Evolutionary conservation across 2,888 invertebrate species (phyloP).

Genomic region (Parnassius apollo): DNA sequence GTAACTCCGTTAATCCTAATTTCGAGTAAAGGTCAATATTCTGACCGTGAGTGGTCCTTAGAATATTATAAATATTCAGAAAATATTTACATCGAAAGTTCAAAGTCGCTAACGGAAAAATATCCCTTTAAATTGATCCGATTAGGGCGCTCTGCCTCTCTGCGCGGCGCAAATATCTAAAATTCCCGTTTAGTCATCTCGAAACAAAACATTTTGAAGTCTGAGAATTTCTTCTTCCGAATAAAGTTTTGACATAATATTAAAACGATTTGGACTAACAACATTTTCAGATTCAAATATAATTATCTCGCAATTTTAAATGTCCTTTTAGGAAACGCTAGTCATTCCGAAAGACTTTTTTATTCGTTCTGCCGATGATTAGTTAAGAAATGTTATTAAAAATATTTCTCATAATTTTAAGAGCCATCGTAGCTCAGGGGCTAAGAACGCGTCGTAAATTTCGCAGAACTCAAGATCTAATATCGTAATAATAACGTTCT

Average conservation of each 20-base stretch:
- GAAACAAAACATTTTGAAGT: slow-evolving; percentile 25
- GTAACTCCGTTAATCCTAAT: neutral
- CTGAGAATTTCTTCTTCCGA: slow-evolving; percentile 25
- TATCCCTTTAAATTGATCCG: slow-evolving; percentile 10
- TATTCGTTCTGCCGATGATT: neutral
- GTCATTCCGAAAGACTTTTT: neutral
- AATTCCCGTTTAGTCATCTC: slow-evolving; percentile 27
- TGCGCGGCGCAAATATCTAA: slow-evolving; percentile 23
- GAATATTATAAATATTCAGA: slow-evolving; percentile 13
- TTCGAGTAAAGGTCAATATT: slow-evolving; percentile 15
- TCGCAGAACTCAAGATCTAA: neutral
- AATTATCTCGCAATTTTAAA: slow-evolving; percentile 19
- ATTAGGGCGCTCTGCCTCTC: slow-evolving; percentile 16
- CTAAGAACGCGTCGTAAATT: no score
- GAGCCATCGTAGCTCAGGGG: no score
- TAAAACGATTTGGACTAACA: slow-evolving; percentile 16
- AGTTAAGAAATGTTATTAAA: neutral
- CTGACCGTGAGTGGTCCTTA: slow-evolving; percentile 18
- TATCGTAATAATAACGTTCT: no score
- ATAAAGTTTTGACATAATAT: slow-evolving; percentile 27
- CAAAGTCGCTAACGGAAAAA: slow-evolving; percentile 18
- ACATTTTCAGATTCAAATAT: slow-evolving; percentile 17
- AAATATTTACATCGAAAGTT: slow-evolving; percentile 23
- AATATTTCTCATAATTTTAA: no score
- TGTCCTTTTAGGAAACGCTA: neutral